Evolutionary conservation across 2,797 vertebrate species (phyloP), one percentile per base, ranked within the genome.

Genomic region (Corythornis leucogaster): DNA sequence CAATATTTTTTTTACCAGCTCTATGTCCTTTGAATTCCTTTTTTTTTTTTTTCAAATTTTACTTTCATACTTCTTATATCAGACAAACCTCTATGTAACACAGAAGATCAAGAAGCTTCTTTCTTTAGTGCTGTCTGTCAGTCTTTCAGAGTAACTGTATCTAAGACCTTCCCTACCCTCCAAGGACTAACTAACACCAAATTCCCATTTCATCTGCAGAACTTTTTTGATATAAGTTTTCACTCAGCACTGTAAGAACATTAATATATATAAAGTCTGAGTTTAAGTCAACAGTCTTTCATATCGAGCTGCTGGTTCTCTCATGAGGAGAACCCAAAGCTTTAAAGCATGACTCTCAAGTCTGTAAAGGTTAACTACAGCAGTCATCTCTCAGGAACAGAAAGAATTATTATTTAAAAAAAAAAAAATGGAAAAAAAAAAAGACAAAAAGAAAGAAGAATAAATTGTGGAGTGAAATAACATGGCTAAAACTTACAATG

Each of bases 401-500:
- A 59, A 73, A 38, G 3, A 51, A 38, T 16, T 51, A 6, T 28
- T 40, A 46, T 46, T 46, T 11, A 12, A 18, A 46, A 46, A 46
- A 46, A 46, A 46, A 20, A 46, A 12, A 12, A 21, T 46, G 5
- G 21, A 12, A 46, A 18, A 20, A 45, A 11, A 45, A 45, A 45
- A 17, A 20, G 10, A 10, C 15, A 45, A 45, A 18, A 20, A 11
- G 2, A 42, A 51, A 66, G 30, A 53, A 5, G 6, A 51, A 71
- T 50, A 10, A 74, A 73, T 53, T 0, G 0, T 25, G 12, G 16
- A 68, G 10, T 43, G 33, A 31, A 75, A 75, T 18, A 92, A 55
- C 12, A 38, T n/a, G 9, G 16, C 12, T 71, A 48, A 77, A 98
- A 98, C 98, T 98, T 98, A 99, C 98, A 92, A 99, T 98, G 92